These are phyloP conservation scores for Corythornis cristatus DNA, from an alignment of 2,113 vertebrate species.

Conservation along the genomic window DNA sequence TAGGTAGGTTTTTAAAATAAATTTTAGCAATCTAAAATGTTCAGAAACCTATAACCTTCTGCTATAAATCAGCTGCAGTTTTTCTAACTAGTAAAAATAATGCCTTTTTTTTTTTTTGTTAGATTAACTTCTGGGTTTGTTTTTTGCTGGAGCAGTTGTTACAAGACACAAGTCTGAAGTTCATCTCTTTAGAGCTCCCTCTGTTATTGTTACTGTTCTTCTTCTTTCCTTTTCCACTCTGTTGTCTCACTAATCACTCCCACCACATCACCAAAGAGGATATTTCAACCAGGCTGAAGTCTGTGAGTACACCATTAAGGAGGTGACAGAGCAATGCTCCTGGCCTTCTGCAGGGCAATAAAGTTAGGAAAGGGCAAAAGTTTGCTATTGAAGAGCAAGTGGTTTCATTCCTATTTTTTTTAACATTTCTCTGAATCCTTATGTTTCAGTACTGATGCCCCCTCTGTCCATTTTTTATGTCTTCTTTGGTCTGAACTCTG, in stretches of 20 bases:
- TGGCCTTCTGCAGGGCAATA: background rate
- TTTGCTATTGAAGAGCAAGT: background rate
- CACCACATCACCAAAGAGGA: background rate
- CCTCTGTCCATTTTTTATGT: background rate
- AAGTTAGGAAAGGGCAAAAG: background rate
- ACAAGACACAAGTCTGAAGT: constrained; percentile 37
- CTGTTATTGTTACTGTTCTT: background rate
- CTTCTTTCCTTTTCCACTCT: background rate
- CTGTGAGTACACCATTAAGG: background rate
- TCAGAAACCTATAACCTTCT: constrained; percentile 61
- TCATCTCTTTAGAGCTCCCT: constrained; percentile 13
- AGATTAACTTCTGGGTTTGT: constrained; percentile 66
- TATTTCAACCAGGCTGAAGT: background rate
- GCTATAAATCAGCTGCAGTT: constrained; percentile 61
- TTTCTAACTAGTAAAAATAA: constrained; percentile 61
- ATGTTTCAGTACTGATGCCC: background rate
- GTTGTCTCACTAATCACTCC: background rate
- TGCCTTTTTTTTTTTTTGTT: constrained; percentile 62
- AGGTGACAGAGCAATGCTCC: background rate
- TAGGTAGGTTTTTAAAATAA: constrained; percentile 49
- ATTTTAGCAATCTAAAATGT: constrained; percentile 62
- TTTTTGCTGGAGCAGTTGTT: constrained; percentile 51
- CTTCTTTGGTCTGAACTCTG: background rate
- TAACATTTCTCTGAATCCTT: background rate
- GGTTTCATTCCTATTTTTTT: background rate